These are phyloP conservation scores for Henicopernis longicauda DNA, from an alignment of 2,113 vertebrate species.

Conservation along the genomic window DNA sequence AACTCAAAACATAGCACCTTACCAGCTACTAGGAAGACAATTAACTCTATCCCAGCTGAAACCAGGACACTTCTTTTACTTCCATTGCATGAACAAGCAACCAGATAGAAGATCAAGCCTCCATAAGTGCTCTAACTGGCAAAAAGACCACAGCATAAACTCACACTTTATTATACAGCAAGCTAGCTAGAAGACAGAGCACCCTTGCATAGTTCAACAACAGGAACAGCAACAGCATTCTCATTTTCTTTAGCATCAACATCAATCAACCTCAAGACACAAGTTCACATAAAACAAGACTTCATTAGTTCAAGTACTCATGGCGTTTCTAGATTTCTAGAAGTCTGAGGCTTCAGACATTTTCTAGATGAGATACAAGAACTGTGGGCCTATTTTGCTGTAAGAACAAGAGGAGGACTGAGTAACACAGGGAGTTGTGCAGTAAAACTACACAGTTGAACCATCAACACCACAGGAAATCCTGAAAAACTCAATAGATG, in stretches of 20 bases:
- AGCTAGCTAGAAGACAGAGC: neutral
- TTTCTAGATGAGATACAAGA: neutral
- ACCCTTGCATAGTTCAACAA: neutral
- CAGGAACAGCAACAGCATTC: neutral
- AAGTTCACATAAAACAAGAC: neutral
- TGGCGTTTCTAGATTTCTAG: neutral
- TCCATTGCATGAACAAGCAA: neutral
- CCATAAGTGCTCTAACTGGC: neutral
- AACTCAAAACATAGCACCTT: no score
- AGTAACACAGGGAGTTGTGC: neutral
- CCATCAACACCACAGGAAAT: neutral
- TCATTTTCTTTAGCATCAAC: neutral
- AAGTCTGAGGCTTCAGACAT: neutral
- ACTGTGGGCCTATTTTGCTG: neutral
- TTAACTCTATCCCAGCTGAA: no score
- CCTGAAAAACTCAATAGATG: neutral
- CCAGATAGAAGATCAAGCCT: neutral
- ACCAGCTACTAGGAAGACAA: no score
- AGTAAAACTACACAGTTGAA: neutral
- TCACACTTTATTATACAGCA: neutral
- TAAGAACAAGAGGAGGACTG: neutral
- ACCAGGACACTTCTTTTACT: neutral
- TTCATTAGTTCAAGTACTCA: neutral
- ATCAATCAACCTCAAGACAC: neutral
- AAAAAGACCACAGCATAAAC: neutral